These are phyloP conservation scores for Rhyacophila brunnea DNA, from an alignment of 1,140 invertebrate species.

Conservation along the genomic window DNA sequence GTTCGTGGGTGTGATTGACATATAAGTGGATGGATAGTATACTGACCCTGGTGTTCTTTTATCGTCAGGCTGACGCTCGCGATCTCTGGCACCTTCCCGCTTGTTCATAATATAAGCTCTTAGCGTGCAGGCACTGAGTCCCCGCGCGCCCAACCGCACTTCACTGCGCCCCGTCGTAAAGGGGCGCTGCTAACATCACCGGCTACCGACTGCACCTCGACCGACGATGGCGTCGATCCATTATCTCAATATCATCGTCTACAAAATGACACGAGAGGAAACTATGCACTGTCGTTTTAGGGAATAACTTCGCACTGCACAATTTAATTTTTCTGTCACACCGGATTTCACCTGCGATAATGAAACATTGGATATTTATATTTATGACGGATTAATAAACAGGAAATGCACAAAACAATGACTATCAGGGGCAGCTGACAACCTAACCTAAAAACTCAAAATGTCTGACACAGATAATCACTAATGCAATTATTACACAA, in stretches of 20 bases:
- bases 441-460: slow-evolving; percentile 1
- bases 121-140: slow-evolving; percentile 42
- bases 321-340: not conserved
- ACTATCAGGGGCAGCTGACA: too few species aligned
- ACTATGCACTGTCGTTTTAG: not conserved
- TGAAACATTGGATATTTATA: not conserved
- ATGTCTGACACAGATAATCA: not conserved
- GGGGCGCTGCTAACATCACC: not conserved
- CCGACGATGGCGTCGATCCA: not conserved
- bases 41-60: slow-evolving; percentile 53
- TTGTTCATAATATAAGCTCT: slow-evolving; percentile 55
- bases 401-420: too few species aligned
- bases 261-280: not conserved
- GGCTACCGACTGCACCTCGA: not conserved
- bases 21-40: not conserved
- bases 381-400: not conserved
- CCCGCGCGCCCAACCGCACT: slow-evolving; percentile 33
- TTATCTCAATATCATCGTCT: slow-evolving; percentile 27
- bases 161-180: slow-evolving; percentile 14
- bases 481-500: slow-evolving; percentile 1
- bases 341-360: not conserved
- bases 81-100: slow-evolving; percentile 50
- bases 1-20: not conserved
- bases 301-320: not conserved
- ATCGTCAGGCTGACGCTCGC: slow-evolving; percentile 52